Conservation (phyloP, 2,113 vertebrate genomes). For the Malurus alboscapulatus region DNA sequence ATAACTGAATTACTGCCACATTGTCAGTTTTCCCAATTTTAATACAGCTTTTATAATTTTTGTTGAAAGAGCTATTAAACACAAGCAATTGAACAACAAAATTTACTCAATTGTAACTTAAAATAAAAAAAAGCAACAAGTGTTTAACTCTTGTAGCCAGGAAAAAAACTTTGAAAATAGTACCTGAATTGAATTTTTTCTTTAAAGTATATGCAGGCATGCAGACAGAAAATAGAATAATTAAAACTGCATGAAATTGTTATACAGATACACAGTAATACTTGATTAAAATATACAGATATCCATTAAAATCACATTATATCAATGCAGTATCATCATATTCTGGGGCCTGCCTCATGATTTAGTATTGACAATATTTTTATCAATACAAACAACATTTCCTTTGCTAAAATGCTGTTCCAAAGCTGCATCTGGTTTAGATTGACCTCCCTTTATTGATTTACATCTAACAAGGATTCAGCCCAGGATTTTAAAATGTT, state of each 20-base stretch:
- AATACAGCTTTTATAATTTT: background rate
- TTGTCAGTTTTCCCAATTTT: background rate
- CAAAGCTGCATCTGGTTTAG: slow-evolving; percentile 5
- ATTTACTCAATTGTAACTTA: background rate
- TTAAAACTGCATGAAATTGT: background rate
- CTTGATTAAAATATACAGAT: background rate
- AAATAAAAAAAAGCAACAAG: background rate
- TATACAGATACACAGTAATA: background rate
- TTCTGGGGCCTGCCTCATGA: background rate
- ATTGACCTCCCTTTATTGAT: slow-evolving; percentile 48
- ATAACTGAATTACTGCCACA: background rate
- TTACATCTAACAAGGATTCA: slow-evolving; percentile 33
- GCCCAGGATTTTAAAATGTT: slow-evolving; percentile 27
- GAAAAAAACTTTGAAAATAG: background rate
- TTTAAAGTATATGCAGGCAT: background rate
- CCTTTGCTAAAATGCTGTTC: slow-evolving; percentile 33
- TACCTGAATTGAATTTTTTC: background rate
- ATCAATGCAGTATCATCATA: background rate
- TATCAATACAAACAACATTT: slow-evolving; percentile 52
- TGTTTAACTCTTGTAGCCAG: background rate
- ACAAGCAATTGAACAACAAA: slow-evolving; percentile 5
- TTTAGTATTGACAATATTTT: slow-evolving; percentile 32
- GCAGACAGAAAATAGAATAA: background rate
- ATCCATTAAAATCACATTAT: slow-evolving; percentile 8
- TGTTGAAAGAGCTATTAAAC: background rate